Evolutionary conservation across 2,797 vertebrate genomes (phyloP).

Genomic region (Gouania willdenowi): DNA sequence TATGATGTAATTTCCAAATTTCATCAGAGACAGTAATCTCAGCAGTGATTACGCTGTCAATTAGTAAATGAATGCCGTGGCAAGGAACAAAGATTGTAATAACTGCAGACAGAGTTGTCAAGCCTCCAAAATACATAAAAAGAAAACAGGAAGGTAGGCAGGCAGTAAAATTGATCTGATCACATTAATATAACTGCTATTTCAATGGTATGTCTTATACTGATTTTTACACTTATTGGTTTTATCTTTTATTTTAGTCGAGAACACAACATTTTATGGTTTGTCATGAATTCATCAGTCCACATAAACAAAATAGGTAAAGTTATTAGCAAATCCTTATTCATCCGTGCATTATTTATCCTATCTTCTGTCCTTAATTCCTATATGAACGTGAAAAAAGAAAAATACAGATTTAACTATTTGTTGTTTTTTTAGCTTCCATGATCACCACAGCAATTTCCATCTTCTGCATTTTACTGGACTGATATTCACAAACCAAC

Average conservation of each 20-base stretch:
- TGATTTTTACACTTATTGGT: constrained; percentile 26
- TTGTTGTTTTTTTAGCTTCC: too few relatives aligned
- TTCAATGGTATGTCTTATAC: constrained; percentile 24
- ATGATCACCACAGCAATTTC: too few relatives aligned
- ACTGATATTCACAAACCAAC: too few relatives aligned
- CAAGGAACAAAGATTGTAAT: constrained; percentile 28
- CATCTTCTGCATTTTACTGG: too few relatives aligned
- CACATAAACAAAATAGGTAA: too few relatives aligned
- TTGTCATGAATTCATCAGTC: too few relatives aligned
- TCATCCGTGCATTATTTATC: too few relatives aligned
- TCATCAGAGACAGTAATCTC: constrained; percentile 61
- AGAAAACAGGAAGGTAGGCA: constrained; percentile 46
- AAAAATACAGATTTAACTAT: too few relatives aligned
- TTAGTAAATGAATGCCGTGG: constrained; percentile 69
- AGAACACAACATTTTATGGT: too few relatives aligned
- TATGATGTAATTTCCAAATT: constrained; percentile 71
- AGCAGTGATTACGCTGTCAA: constrained; percentile 69
- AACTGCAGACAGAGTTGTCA: constrained; percentile 57
- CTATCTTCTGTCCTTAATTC: too few relatives aligned
- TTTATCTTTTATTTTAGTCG: constrained; percentile 44
- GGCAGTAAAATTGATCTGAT: constrained; percentile 55
- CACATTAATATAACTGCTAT: constrained; percentile 57
- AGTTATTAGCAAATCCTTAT: too few relatives aligned
- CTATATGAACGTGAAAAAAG: too few relatives aligned
- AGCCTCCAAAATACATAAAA: constrained; percentile 69